A percentile compares a stretch with the other conserved stretches of the same genome.
Conservation (phyloP, 2,888 invertebrate species). For the Yponomeuta sedellus region DNA sequence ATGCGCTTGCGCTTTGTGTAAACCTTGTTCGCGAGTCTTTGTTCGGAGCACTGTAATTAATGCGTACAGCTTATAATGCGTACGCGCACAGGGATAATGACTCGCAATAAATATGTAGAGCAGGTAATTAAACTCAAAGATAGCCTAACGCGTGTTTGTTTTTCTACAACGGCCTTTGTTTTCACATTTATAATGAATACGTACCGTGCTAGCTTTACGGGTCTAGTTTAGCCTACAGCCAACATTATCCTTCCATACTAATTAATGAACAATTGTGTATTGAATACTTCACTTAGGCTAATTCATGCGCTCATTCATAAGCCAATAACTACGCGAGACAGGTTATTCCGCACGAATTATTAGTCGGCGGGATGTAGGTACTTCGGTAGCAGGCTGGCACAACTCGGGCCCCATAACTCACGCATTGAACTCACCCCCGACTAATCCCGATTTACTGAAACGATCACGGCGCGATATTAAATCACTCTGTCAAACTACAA, state of each 20-base stretch:
- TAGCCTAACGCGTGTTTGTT: not conserved
- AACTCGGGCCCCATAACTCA: constrained; percentile 55
- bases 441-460: constrained; percentile 68
- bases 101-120: constrained; percentile 8
- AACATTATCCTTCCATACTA: not conserved
- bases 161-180: not conserved
- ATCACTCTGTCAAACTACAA: constrained; percentile 71
- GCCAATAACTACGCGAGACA: constrained; percentile 11
- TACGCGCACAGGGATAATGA: constrained; percentile 2
- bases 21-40: constrained; percentile 10
- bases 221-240: not conserved
- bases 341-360: constrained; percentile 11
- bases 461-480: constrained; percentile 63
- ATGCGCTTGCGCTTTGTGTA: constrained; percentile 4
- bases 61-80: constrained; percentile 11
- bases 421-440: constrained; percentile 51
- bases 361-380: constrained; percentile 9
- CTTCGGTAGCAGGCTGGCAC: constrained; percentile 26
- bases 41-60: constrained; percentile 10
- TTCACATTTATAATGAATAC: not conserved
- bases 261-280: not conserved
- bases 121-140: constrained; percentile 1
- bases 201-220: not conserved
- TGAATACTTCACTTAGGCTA: not conserved
- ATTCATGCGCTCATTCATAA: constrained; percentile 8